Conservation (phyloP, 2,888 invertebrate genomes). For the Agelastica alni region DNA sequence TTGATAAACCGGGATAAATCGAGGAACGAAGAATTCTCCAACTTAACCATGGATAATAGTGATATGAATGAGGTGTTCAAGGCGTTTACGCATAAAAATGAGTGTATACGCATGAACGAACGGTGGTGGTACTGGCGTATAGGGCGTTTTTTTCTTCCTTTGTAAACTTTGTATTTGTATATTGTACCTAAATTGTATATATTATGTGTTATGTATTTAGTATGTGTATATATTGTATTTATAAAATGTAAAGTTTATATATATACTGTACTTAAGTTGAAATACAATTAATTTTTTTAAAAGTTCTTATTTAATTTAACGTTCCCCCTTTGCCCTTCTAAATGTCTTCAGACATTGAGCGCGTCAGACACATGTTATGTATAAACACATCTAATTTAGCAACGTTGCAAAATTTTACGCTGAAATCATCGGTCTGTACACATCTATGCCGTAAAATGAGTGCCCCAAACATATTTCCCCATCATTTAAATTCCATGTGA, state of each 20-base stretch:
- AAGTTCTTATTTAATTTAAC: too few relatives aligned
- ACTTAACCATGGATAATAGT: constrained; percentile 45
- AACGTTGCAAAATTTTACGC: too few relatives aligned
- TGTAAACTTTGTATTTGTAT: constrained; percentile 28
- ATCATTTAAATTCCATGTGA: too few relatives aligned
- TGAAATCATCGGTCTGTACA: too few relatives aligned
- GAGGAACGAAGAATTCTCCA: constrained; percentile 51
- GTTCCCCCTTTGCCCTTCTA: too few relatives aligned
- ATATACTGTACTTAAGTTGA: constrained; percentile 37
- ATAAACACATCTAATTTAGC: too few relatives aligned
- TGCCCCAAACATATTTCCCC: too few relatives aligned
- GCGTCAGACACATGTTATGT: too few relatives aligned
- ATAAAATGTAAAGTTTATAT: constrained; percentile 35
- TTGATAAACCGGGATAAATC: constrained; percentile 52
- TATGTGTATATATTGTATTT: constrained; percentile 35
- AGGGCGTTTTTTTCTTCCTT: constrained; percentile 30
- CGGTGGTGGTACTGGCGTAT: constrained; percentile 53
- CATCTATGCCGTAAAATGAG: too few relatives aligned
- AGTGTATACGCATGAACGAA: constrained; percentile 51
- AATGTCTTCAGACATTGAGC: too few relatives aligned
- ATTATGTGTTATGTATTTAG: constrained; percentile 38
- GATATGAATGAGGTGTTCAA: constrained; percentile 46
- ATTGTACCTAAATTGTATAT: constrained; percentile 39
- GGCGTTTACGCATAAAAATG: constrained; percentile 50
- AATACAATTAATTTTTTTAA: too few relatives aligned